Evolutionary conservation across 2,797 vertebrate species (phyloP), one percentile per base, ranked within the genome.

Genomic region (Distichodus sexfasciatus): DNA sequence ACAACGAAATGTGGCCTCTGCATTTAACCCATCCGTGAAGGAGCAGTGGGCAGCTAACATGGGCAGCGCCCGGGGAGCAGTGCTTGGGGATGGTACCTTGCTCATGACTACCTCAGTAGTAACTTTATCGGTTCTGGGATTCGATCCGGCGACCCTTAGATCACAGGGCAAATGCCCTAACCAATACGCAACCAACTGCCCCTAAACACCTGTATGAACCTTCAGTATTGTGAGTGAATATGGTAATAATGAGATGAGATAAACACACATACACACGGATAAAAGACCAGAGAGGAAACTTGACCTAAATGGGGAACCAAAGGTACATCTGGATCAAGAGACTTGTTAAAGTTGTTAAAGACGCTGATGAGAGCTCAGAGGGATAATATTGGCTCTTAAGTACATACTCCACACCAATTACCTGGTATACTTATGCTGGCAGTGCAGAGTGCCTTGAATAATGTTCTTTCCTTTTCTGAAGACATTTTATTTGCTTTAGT

Each of bases 401-500:
- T 41, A 41, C 14, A 28, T 58, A 19, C 21, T 60, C 5, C 12
- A 29, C 38, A 43, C 24, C 57, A 60, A 47, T 47, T 48, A 41
- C 15, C 23, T 35, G 44, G 12, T 23, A 41, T 40, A 57, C 54
- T 51, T 17, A 44, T 3, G 35, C 8, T 12, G n/a, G 12, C 55
- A 15, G 9, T 15, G 3, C 38, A 40, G 6, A 21, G 35, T 24
- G 26, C 38, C n/a, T 21, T 50, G 35, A 63, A 31, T 63, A 19
- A 33, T 14, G n/a, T 50, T 15, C 24, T 33, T 28, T 19, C 4
- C 21, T 55, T 12, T 35, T 44, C 24, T 62, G 41, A 57, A 64
- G 51, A 58, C 23, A 69, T 50, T 41, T 10, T 15, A 68, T 33
- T 50, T 57, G 40, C 33, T 63, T 69, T 40, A 62, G 26, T 2